Conservation (phyloP, 2,888 invertebrate genomes). For the Zhuqinia jingwanae region DNA sequence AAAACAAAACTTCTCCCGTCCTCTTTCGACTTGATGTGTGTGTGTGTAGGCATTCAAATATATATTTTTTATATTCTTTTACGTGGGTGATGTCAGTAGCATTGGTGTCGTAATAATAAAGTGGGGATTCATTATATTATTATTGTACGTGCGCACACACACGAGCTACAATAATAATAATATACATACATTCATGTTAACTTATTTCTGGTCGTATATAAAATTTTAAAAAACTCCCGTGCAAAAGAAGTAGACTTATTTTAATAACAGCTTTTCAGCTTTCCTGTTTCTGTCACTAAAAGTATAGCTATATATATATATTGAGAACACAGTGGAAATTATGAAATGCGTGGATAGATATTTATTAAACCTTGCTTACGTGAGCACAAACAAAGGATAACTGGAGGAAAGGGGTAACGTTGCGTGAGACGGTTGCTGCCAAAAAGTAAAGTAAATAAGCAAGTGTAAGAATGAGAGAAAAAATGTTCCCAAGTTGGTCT, state of each 20-base stretch:
- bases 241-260: not conserved
- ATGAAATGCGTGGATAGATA: slow-evolving; percentile 46
- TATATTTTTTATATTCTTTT: slow-evolving; percentile 35
- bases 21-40: not conserved
- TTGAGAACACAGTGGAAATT: slow-evolving; percentile 42
- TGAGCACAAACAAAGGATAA: slow-evolving; percentile 45
- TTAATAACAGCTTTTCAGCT: slow-evolving; percentile 39
- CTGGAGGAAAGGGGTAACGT: slow-evolving; percentile 43
- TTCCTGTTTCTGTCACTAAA: slow-evolving; percentile 37
- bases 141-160: not conserved
- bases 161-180: no score
- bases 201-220: slow-evolving; percentile 18
- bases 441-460: slow-evolving; percentile 62
- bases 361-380: slow-evolving; percentile 49
- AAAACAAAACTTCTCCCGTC: slow-evolving; percentile 36
- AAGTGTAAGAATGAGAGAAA: slow-evolving; percentile 53
- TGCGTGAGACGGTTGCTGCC: slow-evolving; percentile 62
- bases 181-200: no score
- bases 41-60: slow-evolving; percentile 24
- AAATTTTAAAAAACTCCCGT: no score
- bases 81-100: not conserved
- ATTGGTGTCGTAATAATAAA: slow-evolving; percentile 13
- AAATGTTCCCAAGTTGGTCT: slow-evolving; percentile 32
- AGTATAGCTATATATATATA: slow-evolving; percentile 31
- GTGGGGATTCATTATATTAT: not conserved